Evolutionary conservation across 1,140 invertebrate genomes (phyloP), one percentile per base, ranked within the genome.

Genomic region (Drosophila kepulauana): DNA sequence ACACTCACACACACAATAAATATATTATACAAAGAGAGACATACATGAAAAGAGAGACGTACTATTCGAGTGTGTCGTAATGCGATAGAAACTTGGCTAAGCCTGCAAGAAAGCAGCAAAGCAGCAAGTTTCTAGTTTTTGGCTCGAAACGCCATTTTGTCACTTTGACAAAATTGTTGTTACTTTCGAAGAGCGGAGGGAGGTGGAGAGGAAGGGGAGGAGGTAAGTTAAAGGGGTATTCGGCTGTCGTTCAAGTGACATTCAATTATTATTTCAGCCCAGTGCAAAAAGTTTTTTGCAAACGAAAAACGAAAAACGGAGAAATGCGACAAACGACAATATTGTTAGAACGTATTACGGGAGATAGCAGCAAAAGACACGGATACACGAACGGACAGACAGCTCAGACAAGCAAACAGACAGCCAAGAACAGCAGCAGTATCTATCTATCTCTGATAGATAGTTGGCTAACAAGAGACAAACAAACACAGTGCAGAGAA

Each of bases 221-320:
- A 35, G 46, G 13, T 33, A 16, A 38, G 35, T 38, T 10, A 30
- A 69, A 46, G 41, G 38, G 57, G 28, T 28, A 46, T 56, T 35
- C 52, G 30, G 33, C 76, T 90, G 85, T 89, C 85, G 85, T 89
- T 89, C 85, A 89, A 89, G 85, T 89, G 85, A 85, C 85, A 89
- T 89, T 89, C 85, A 89, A 89, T 89, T 89, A 89, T 89, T 89
- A 89, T 89, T 89, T 89, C 85, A 89, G 85, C 69, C 78, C 66
- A 74, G 66, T 54, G 70, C 74, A 73, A 68, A 86, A 88, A 89
- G 65, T 89, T 88, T 88, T 76, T 59, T 59, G 71, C 59, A 75
- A 25, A 25, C 20, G 20, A 25, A 25, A 25, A 25, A 68, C 81
- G 52, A 62, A 84, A 76, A 25, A 25, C 3, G 79, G 46, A 68